phyloP scores from a whole-genome alignment of 2,113 vertebrate genomes.

The Muntiacus muntjak region DNA sequence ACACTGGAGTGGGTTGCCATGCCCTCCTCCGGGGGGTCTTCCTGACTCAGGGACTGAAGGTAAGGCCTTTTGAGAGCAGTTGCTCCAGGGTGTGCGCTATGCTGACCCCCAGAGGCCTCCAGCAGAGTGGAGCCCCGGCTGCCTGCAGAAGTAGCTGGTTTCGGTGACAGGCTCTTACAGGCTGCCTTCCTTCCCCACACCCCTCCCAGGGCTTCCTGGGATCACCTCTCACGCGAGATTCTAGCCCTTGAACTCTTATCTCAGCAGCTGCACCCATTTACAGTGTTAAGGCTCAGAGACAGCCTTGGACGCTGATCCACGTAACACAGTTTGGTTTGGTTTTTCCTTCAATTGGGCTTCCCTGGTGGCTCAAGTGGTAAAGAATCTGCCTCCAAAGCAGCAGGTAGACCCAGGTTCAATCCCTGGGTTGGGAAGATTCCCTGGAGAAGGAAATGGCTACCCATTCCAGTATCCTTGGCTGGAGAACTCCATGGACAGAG shows the following conservation, averaged over 20 bases:
- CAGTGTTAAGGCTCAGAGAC: background rate
- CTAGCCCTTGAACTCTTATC: background rate
- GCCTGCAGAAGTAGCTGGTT: accelerated
- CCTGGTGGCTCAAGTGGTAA: background rate
- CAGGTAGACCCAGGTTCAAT: background rate
- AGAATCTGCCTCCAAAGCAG: background rate
- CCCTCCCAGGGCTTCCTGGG: background rate
- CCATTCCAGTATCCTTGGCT: background rate
- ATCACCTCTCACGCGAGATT: accelerated
- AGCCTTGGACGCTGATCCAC: no score
- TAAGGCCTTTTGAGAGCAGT: background rate
- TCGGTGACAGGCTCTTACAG: accelerated
- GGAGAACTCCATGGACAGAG: background rate
- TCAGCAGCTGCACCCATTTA: background rate
- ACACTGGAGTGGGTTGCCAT: background rate
- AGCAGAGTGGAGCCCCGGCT: background rate
- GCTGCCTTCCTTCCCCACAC: background rate
- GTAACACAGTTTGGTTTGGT: background rate
- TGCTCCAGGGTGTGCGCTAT: accelerated
- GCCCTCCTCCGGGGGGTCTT: background rate
- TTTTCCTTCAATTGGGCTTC: background rate
- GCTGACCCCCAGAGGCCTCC: background rate
- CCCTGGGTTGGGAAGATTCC: background rate
- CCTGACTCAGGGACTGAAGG: background rate
- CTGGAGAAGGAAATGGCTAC: background rate